Evolutionary conservation across 1,140 invertebrate species (phyloP).

Genomic region (Aricia agestis): DNA sequence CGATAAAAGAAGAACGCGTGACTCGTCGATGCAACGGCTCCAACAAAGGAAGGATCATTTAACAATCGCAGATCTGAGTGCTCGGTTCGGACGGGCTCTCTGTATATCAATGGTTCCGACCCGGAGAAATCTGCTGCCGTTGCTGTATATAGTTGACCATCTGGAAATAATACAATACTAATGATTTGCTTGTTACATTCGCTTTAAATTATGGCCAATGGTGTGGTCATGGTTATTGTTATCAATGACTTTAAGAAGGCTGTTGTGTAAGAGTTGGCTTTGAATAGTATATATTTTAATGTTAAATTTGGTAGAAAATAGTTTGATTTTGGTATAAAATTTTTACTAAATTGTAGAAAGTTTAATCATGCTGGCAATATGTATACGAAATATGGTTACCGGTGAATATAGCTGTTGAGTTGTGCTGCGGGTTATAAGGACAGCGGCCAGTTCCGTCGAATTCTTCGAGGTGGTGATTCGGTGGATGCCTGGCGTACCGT

Average conservation of each 20-base stretch:
- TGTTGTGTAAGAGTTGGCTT: too few species aligned
- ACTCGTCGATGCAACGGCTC: slow-evolving; percentile 92
- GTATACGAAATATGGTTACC: slow-evolving; percentile 65
- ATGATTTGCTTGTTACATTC: neutral
- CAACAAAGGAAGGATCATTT: slow-evolving; percentile 89
- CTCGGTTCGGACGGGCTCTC: slow-evolving; percentile 88
- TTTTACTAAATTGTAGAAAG: too few species aligned
- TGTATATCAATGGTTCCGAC: slow-evolving; percentile 93
- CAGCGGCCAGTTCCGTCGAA: slow-evolving; percentile 90
- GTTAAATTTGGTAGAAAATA: neutral
- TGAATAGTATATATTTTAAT: too few species aligned
- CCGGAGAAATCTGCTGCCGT: slow-evolving; percentile 97
- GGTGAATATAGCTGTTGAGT: slow-evolving; percentile 91
- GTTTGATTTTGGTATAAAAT: too few species aligned
- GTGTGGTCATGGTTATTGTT: too few species aligned
- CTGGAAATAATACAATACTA: slow-evolving; percentile 68
- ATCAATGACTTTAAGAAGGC: too few species aligned
- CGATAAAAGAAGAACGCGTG: slow-evolving; percentile 98
- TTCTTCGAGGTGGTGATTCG: slow-evolving; percentile 78
- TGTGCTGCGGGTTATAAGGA: slow-evolving; percentile 95
- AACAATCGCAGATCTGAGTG: slow-evolving; percentile 75
- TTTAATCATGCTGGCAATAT: too few species aligned
- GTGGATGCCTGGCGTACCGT: slow-evolving; percentile 78
- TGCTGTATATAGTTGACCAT: slow-evolving; percentile 92
- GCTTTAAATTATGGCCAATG: neutral